Conservation (phyloP, 1,140 invertebrate genomes). For the Chrysomallon squamiferum region DNA sequence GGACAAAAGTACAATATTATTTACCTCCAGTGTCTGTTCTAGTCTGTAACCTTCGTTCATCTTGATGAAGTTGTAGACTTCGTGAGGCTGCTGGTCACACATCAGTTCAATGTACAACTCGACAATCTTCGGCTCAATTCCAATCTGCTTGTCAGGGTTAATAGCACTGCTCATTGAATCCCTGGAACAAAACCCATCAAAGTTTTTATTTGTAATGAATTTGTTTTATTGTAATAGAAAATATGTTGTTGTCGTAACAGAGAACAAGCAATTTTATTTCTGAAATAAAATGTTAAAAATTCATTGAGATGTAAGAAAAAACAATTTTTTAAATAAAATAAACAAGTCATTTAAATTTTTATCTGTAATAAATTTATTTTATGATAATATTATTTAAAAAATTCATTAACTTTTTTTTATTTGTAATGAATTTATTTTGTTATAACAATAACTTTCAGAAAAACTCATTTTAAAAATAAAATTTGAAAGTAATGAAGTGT, state of each 20-base stretch:
- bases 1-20: too few relatives aligned
- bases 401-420: too few relatives aligned
- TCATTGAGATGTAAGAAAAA: too few relatives aligned
- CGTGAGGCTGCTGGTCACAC: conserved; percentile 70
- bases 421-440: too few relatives aligned
- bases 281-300: neutral
- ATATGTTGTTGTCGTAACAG: neutral
- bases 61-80: conserved; percentile 63
- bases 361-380: too few relatives aligned
- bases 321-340: too few relatives aligned
- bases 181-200: conserved; percentile 26
- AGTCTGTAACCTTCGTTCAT: conserved; percentile 63
- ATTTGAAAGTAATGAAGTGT: too few relatives aligned
- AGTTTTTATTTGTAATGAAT: neutral
- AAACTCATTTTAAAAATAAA: too few relatives aligned
- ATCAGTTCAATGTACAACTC: conserved; percentile 72
- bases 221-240: neutral
- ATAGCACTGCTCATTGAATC: conserved; percentile 48
- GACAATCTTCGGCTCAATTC: conserved; percentile 53
- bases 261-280: neutral
- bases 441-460: too few relatives aligned
- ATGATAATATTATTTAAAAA: too few relatives aligned
- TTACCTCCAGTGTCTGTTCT: conserved; percentile 63
- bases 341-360: too few relatives aligned
- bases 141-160: conserved; percentile 49